Percentiles rank a stretch among this genome's conserved stretches.
phyloP scores from a whole-genome alignment of 2,113 vertebrate species.

The Arothron firmamentum region DNA sequence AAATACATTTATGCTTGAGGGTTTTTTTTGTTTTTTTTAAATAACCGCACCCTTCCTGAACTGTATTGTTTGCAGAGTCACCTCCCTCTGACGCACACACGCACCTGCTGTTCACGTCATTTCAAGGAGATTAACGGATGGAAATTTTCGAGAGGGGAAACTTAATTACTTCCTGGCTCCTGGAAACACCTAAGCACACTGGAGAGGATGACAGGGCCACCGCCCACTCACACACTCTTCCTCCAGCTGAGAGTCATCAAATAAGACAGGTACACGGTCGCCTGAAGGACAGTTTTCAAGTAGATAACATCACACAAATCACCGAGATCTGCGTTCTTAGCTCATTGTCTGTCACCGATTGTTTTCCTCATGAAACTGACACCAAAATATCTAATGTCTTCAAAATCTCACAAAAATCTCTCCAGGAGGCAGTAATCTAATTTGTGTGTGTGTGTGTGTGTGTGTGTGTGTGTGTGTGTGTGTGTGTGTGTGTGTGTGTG shows the following conservation, averaged over 20 bases:
- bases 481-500: conserved; percentile 38
- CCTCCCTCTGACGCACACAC: conserved; percentile 7
- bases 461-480: conserved; percentile 39
- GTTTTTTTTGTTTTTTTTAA: not conserved
- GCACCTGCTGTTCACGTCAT: conserved; percentile 54
- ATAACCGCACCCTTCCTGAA: conserved; percentile 17
- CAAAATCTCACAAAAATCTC: not conserved
- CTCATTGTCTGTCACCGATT: conserved; percentile 15
- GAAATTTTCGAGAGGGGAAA: conserved; percentile 56
- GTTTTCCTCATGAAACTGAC: conserved; percentile 18
- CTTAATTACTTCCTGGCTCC: conserved; percentile 67
- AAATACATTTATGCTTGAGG: not conserved
- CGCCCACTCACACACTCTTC: conserved; percentile 48
- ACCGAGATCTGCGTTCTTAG: not conserved
- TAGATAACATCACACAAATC: not conserved
- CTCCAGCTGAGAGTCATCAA: conserved; percentile 16
- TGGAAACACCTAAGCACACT: conserved; percentile 68
- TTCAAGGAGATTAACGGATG: conserved; percentile 63
- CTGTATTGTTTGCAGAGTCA: conserved; percentile 3
- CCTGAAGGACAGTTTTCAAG: conserved; percentile 24
- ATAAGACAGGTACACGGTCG: conserved; percentile 1
- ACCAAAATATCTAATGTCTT: conserved; percentile 26
- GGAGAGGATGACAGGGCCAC: conserved; percentile 39
- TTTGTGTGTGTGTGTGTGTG: conserved; percentile 24
- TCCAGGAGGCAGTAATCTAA: conserved; percentile 12